Percentiles rank a stretch among this genome's conserved stretches.
phyloP scores from a whole-genome alignment of 2,888 invertebrate species.

The Cinara cedri region DNA sequence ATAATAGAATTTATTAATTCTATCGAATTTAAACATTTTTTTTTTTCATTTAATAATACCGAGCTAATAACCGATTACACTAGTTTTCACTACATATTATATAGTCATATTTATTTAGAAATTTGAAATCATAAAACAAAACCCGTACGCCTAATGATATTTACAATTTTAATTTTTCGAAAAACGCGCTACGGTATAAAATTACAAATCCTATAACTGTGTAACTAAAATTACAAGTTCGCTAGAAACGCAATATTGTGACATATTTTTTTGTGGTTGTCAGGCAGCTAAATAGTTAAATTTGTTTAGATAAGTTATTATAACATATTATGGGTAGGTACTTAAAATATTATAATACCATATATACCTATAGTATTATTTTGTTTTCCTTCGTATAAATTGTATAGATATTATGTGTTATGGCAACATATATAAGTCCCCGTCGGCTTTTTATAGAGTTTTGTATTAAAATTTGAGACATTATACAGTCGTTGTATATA shows the following conservation, averaged over 20 bases:
- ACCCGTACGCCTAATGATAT: no score
- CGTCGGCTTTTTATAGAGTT: slow-evolving; percentile 15
- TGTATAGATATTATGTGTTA: neutral
- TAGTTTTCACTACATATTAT: no score
- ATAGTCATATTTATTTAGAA: no score
- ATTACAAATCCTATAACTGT: no score
- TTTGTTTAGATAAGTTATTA: no score
- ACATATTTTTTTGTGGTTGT: neutral
- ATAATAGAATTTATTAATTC: no score
- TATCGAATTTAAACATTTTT: no score
- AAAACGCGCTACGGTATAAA: neutral
- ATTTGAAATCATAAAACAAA: no score
- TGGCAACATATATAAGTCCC: neutral
- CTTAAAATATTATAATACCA: neutral
- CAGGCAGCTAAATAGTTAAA: neutral
- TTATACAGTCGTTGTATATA: slow-evolving; percentile 14
- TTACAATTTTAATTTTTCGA: neutral
- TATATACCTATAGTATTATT: neutral
- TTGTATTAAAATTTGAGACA: neutral
- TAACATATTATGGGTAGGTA: neutral
- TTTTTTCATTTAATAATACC: no score
- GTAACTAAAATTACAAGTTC: neutral
- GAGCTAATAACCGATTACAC: no score
- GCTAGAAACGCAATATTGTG: neutral
- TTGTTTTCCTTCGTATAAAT: neutral